phyloP scores from a whole-genome alignment of 1,140 invertebrate species.

The Oryctes rhinoceros region DNA sequence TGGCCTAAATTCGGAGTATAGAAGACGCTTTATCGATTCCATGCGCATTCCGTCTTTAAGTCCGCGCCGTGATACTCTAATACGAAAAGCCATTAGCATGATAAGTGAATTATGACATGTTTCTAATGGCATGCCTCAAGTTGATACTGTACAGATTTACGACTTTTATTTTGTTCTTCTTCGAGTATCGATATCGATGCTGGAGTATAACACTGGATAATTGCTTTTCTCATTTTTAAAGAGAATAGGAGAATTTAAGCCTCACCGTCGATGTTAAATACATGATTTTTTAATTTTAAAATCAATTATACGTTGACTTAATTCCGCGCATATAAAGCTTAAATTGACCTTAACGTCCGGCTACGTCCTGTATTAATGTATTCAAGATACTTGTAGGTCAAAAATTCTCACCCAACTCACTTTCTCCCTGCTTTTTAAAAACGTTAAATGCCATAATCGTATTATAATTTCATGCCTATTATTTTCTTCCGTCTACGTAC shows the following conservation, averaged over 20 bases:
- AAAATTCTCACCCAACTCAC: background rate
- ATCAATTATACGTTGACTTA: too few relatives aligned
- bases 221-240: too few relatives aligned
- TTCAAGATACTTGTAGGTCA: background rate
- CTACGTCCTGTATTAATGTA: background rate
- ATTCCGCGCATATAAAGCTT: too few relatives aligned
- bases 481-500: background rate
- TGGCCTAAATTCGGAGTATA: background rate
- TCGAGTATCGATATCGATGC: background rate
- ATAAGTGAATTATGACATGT: conserved; percentile 17
- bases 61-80: background rate
- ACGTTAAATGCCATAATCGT: background rate
- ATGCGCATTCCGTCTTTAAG: conserved; percentile 19
- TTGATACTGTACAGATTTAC: background rate
- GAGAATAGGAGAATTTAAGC: too few relatives aligned
- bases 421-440: background rate
- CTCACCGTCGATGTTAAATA: too few relatives aligned
- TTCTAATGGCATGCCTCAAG: background rate
- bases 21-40: conserved; percentile 16
- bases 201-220: too few relatives aligned
- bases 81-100: conserved; percentile 25
- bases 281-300: too few relatives aligned
- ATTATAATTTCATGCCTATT: background rate
- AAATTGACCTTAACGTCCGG: background rate
- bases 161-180: background rate